A percentile compares a stretch with the other conserved stretches of the same genome.
Evolutionary conservation across 2,888 invertebrate species (phyloP).

Genomic region (Camponotus fellah): DNA sequence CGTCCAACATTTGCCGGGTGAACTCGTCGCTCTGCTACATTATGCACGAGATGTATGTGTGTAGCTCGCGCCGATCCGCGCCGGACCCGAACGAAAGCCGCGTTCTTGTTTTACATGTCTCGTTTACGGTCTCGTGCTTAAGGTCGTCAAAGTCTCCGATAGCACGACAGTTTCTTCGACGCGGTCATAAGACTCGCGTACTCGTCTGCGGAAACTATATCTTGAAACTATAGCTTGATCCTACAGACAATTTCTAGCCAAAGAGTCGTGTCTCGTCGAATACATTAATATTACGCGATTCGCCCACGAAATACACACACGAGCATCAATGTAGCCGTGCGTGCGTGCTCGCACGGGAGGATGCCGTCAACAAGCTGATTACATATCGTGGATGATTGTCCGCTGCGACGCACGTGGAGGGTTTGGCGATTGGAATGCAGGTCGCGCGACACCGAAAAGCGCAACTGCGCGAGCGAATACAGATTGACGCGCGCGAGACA

Average conservation of each 20-base stretch:
- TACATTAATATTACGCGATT: neutral
- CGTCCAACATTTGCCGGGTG: slow-evolving; percentile 84
- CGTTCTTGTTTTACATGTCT: slow-evolving; percentile 69
- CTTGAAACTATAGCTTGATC: neutral
- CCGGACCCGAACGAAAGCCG: slow-evolving; percentile 24
- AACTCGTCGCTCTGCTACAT: slow-evolving; percentile 84
- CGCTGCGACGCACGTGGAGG: slow-evolving; percentile 40
- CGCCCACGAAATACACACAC: neutral
- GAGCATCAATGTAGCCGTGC: neutral
- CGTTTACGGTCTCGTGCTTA: slow-evolving; percentile 29
- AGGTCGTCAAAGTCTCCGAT: slow-evolving; percentile 31
- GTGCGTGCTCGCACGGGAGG: neutral
- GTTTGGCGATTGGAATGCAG: slow-evolving; percentile 73
- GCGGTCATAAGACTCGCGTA: slow-evolving; percentile 6
- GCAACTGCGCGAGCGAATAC: slow-evolving; percentile 76
- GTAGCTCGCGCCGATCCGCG: slow-evolving; percentile 69
- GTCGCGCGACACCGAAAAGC: slow-evolving; percentile 72
- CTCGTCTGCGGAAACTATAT: neutral
- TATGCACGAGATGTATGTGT: slow-evolving; percentile 82
- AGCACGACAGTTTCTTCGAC: neutral
- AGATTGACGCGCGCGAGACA: slow-evolving; percentile 65
- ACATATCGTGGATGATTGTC: slow-evolving; percentile 59
- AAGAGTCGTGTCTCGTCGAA: neutral
- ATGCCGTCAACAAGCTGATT: slow-evolving; percentile 60
- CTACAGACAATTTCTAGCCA: neutral